These are phyloP conservation scores for Hemithea aestivaria DNA, from an alignment of 2,888 invertebrate species.

Conservation along the genomic window DNA sequence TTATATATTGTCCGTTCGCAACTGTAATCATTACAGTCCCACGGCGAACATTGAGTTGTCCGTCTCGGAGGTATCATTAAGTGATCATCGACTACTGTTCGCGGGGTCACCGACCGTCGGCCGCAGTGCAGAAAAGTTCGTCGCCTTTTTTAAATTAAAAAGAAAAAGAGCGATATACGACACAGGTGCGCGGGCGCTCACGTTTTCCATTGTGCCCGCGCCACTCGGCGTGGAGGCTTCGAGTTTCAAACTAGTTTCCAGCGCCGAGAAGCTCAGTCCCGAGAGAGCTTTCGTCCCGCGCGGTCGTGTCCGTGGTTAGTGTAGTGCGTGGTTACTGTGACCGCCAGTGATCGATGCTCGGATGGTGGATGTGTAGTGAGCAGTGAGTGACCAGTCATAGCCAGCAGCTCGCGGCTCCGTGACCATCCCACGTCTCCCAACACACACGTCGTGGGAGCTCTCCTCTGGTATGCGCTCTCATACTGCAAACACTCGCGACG, in stretches of 20 bases:
- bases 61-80: conserved; percentile 14
- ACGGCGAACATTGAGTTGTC: conserved; percentile 28
- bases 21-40: conserved; percentile 20
- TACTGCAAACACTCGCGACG: conserved; percentile 28
- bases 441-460: conserved; percentile 48
- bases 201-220: conserved; percentile 59
- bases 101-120: conserved; percentile 61
- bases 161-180: conserved; percentile 45
- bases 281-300: conserved; percentile 33
- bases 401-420: conserved; percentile 24
- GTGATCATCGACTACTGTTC: conserved; percentile 19
- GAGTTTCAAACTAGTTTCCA: conserved; percentile 46
- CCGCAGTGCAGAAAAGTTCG: conserved; percentile 58
- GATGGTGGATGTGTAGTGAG: conserved; percentile 41
- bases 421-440: too few relatives aligned
- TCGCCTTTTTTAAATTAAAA: conserved; percentile 52
- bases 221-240: conserved; percentile 33
- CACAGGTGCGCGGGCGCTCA: conserved; percentile 72
- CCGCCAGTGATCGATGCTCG: conserved; percentile 49
- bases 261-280: conserved; percentile 40
- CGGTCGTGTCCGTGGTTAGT: conserved; percentile 34
- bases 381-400: conserved; percentile 47
- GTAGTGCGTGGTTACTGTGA: too few relatives aligned
- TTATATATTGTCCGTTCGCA: conserved; percentile 22
- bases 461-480: conserved; percentile 55